Percentiles rank a stretch among this genome's conserved stretches.
Conservation (phyloP, 2,888 invertebrate genomes). For the Netelia virgata region DNA sequence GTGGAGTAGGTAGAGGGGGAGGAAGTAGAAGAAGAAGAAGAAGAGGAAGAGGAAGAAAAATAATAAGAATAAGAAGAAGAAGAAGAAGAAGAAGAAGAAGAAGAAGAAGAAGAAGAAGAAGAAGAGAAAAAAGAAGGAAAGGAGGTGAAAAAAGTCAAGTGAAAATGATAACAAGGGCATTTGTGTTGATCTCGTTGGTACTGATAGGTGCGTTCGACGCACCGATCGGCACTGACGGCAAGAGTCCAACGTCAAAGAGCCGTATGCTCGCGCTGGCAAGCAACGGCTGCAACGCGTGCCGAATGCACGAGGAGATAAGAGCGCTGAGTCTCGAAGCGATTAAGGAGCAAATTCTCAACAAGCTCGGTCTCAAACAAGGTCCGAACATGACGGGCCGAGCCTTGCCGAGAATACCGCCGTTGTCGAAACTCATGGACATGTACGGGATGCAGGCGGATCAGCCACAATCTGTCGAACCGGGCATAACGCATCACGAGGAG, state of each 20-base stretch:
- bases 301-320: slow-evolving; percentile 87
- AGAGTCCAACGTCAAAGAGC: slow-evolving; percentile 64
- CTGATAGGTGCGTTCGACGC: slow-evolving; percentile 81
- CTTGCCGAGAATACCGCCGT: slow-evolving; percentile 86
- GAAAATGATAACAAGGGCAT: slow-evolving; percentile 81
- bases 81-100: not conserved
- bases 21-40: not conserved
- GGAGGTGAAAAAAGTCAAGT: not conserved
- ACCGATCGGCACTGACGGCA: slow-evolving; percentile 74
- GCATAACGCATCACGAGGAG: slow-evolving; percentile 84
- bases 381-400: slow-evolving; percentile 88
- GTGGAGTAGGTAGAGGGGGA: not conserved
- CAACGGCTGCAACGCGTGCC: slow-evolving; percentile 86
- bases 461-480: slow-evolving; percentile 82
- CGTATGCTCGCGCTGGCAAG: slow-evolving; percentile 75
- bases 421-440: slow-evolving; percentile 84
- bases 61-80: not conserved
- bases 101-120: not conserved
- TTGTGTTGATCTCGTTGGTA: slow-evolving; percentile 79
- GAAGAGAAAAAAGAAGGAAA: not conserved
- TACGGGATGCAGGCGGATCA: slow-evolving; percentile 85
- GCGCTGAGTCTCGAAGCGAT: slow-evolving; percentile 87
- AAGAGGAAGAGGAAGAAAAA: not conserved
- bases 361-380: slow-evolving; percentile 87
- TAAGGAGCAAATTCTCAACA: slow-evolving; percentile 87